Evolutionary conservation across 1,140 invertebrate species (phyloP).

Genomic region (Monochamus saltuarius): DNA sequence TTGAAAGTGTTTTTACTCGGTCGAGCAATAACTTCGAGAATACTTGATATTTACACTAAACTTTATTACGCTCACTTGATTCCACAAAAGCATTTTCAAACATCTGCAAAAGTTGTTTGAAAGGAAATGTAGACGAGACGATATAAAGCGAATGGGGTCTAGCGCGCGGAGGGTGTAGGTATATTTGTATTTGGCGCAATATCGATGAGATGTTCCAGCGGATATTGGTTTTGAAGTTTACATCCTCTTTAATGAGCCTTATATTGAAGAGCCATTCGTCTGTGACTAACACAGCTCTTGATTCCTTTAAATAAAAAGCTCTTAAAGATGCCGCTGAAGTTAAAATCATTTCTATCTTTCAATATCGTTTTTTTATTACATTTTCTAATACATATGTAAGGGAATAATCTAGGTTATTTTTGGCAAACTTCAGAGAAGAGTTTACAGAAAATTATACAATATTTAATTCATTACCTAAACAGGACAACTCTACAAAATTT

Average conservation of each 20-base stretch:
- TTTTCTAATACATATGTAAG: no score
- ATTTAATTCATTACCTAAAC: no score
- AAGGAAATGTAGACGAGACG: constrained; percentile 2
- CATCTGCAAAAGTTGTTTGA: constrained; percentile 26
- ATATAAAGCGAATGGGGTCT: constrained; percentile 8
- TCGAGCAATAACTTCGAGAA: constrained; percentile 6
- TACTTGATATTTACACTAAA: constrained; percentile 25
- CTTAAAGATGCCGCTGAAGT: constrained; percentile 21
- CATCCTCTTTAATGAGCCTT: constrained; percentile 36
- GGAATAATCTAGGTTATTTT: no score
- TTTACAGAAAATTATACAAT: no score
- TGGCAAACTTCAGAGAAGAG: no score
- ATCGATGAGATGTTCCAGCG: constrained; percentile 25
- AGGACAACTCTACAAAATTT: no score
- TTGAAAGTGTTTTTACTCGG: neutral
- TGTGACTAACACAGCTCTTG: constrained; percentile 29
- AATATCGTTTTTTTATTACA: no score
- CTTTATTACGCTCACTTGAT: constrained; percentile 30
- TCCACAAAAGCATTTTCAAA: constrained; percentile 27
- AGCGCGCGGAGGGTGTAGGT: constrained; percentile 15
- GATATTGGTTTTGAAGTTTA: constrained; percentile 37
- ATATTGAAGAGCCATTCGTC: constrained; percentile 28
- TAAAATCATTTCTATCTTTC: neutral
- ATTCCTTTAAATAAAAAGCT: constrained; percentile 26
- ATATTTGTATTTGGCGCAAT: constrained; percentile 31